A percentile compares a stretch with the other conserved stretches of the same genome.
Evolutionary conservation across 2,113 vertebrate genomes (phyloP).

Genomic region (Nothoprocta pentlandii): DNA sequence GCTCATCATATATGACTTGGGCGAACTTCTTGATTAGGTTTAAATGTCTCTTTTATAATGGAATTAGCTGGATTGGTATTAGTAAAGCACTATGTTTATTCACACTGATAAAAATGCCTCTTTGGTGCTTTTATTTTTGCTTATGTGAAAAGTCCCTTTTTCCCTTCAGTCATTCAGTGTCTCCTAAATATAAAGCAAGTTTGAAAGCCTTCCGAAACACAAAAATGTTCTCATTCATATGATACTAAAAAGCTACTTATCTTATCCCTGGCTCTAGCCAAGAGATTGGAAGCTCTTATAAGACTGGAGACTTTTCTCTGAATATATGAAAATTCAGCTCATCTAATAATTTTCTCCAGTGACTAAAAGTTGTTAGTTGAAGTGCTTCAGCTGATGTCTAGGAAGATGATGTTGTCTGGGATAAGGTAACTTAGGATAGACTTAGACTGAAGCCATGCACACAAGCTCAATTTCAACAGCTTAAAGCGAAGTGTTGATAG

Average conservation of each 20-base stretch:
- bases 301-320: not conserved
- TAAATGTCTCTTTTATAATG: not conserved
- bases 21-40: not conserved
- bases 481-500: not conserved
- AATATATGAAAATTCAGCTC: not conserved
- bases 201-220: not conserved
- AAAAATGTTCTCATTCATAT: not conserved
- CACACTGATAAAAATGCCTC: not conserved
- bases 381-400: not conserved
- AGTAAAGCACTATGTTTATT: not conserved
- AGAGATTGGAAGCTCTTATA: fast-evolving
- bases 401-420: not conserved
- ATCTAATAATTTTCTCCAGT: not conserved
- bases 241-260: not conserved
- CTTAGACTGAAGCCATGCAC: not conserved
- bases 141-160: not conserved
- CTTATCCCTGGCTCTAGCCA: not conserved
- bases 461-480: not conserved
- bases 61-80: not conserved
- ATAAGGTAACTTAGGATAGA: not conserved
- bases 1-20: not conserved
- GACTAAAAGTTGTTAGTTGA: not conserved
- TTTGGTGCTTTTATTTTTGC: not conserved
- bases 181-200: not conserved
- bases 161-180: not conserved